Conservation (phyloP, 1,140 invertebrate genomes). For the Sminthurides bifidus region DNA sequence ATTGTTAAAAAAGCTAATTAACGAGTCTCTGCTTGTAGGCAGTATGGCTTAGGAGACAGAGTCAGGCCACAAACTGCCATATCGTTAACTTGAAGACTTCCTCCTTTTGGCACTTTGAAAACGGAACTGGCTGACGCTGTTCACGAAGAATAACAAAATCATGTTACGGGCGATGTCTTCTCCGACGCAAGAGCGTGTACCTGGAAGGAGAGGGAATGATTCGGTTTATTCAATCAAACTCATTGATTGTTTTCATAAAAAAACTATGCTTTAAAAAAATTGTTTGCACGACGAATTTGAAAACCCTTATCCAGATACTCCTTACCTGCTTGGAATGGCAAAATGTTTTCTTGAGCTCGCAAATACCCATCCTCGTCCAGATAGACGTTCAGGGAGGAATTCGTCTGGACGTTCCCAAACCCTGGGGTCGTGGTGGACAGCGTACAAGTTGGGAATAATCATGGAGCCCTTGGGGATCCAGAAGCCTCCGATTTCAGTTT, state of each 20-base stretch:
- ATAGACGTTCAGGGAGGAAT: constrained; percentile 62
- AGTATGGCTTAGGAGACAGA: constrained; percentile 48
- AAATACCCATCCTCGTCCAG: constrained; percentile 51
- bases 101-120: constrained; percentile 37
- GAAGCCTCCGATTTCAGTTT: constrained; percentile 49
- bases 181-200: constrained; percentile 72
- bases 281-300: neutral
- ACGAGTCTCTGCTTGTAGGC: constrained; percentile 38
- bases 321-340: constrained; percentile 70
- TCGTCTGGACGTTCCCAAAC: constrained; percentile 57
- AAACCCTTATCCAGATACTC: neutral
- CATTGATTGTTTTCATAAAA: neutral
- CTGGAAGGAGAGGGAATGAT: constrained; percentile 39
- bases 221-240: neutral
- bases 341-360: constrained; percentile 53
- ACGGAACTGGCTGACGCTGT: constrained; percentile 52
- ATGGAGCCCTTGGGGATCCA: constrained; percentile 48
- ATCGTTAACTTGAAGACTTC: constrained; percentile 36
- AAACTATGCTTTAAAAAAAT: constrained; percentile 5
- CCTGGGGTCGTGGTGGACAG: constrained; percentile 61
- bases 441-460: constrained; percentile 69
- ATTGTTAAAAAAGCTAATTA: too few species aligned
- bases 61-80: constrained; percentile 52
- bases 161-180: constrained; percentile 70
- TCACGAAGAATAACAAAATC: constrained; percentile 50